Conservation (phyloP, 2,113 vertebrate species). For the Baryphthengus martii region DNA sequence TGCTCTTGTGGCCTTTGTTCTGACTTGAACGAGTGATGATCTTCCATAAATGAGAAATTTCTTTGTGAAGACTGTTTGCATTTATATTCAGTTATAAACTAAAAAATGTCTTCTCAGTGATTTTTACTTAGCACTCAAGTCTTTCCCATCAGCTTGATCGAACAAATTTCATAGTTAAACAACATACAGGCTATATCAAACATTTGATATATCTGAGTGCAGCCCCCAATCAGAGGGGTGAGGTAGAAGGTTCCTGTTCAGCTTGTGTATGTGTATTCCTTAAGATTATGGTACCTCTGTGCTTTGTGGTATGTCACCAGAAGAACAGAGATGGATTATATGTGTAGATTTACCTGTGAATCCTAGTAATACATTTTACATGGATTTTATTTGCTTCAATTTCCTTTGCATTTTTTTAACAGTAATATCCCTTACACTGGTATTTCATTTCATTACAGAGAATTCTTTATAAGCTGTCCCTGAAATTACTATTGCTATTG, state of each 20-base stretch:
- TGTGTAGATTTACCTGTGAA: not conserved
- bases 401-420: not conserved
- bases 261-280: not conserved
- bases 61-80: not conserved
- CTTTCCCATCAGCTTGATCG: not conserved
- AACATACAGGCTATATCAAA: not conserved
- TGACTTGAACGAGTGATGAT: not conserved
- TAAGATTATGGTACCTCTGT: not conserved
- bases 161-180: not conserved
- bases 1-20: not conserved
- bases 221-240: rapidly evolving
- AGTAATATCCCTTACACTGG: not conserved
- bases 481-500: not conserved
- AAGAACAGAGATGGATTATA: not conserved
- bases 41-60: not conserved
- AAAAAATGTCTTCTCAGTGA: not conserved
- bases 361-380: not conserved
- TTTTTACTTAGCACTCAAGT: not conserved
- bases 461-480: not conserved
- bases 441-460: not conserved
- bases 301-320: not conserved
- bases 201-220: rapidly evolving
- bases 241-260: not conserved
- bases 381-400: slow-evolving; percentile 4
- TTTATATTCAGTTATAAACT: not conserved